phyloP scores from a whole-genome alignment of 35 echinoderm and acorn worm species.

The Hemicentrotus pulcherrimus region DNA sequence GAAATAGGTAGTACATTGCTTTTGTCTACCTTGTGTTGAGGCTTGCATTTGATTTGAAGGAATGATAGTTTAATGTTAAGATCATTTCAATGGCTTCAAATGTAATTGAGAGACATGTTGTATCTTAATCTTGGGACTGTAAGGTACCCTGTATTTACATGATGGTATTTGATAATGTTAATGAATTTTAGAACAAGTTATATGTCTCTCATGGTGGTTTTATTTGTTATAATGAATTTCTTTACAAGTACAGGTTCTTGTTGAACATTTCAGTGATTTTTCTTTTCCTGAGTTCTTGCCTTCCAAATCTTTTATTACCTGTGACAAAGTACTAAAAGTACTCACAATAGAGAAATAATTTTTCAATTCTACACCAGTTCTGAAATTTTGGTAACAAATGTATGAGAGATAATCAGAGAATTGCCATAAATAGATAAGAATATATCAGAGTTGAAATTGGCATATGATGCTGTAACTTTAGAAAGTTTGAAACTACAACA shows the following conservation, averaged over 20 bases:
- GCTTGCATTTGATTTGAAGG: not conserved
- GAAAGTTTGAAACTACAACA: not conserved
- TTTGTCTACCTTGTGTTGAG: not conserved
- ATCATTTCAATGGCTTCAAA: not conserved
- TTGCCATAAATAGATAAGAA: not conserved
- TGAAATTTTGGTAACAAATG: too few species aligned
- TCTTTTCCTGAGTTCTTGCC: not conserved
- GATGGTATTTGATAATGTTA: not conserved
- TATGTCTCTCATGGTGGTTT: not conserved
- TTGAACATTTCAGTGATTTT: not conserved
- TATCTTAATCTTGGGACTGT: not conserved
- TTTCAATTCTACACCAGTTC: not conserved
- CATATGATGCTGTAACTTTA: not conserved
- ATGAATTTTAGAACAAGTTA: not conserved
- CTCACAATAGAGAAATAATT: not conserved
- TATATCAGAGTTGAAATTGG: not conserved
- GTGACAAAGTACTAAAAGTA: not conserved
- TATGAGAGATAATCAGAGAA: not conserved
- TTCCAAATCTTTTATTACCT: not conserved
- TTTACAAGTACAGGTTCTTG: too few species aligned
- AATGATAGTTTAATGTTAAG: not conserved
- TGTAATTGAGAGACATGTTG: not conserved
- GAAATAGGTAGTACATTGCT: not conserved
- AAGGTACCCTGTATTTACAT: not conserved
- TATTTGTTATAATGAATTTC: not conserved